Percentiles rank a stretch among this genome's conserved stretches.
Evolutionary conservation across 2,797 vertebrate genomes (phyloP).

Genomic region (Knipowitschia caucasica): DNA sequence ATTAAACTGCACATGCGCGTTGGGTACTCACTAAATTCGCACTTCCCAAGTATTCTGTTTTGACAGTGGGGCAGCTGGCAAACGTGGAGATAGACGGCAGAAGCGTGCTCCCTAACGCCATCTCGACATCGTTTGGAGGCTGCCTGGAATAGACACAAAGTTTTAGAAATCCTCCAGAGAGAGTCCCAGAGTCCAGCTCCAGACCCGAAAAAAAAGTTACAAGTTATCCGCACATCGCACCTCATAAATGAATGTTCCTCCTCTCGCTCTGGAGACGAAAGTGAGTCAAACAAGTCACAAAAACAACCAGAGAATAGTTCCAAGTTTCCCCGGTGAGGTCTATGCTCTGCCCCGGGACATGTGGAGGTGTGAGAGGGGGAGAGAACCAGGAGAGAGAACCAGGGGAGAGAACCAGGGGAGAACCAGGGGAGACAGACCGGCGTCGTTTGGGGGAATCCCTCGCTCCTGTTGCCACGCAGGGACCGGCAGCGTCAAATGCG

Average conservation of each 20-base stretch:
- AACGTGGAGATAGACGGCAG: constrained; percentile 95
- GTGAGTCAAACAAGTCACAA: neutral
- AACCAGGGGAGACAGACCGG: constrained; percentile 47
- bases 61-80: constrained; percentile 80
- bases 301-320: neutral
- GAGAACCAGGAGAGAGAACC: no score
- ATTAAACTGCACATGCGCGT: neutral
- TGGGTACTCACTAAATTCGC: constrained; percentile 83
- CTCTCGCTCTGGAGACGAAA: constrained; percentile 5
- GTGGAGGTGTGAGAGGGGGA: constrained; percentile 31
- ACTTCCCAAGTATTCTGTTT: constrained; percentile 82
- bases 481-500: constrained; percentile 71
- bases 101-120: constrained; percentile 92
- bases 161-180: constrained; percentile 44
- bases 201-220: constrained; percentile 1
- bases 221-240: constrained; percentile 58
- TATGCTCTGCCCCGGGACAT: constrained; percentile 51
- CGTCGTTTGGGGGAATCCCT: constrained; percentile 68
- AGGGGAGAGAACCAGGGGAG: no score
- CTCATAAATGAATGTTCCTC: constrained; percentile 64
- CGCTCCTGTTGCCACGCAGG: constrained; percentile 60
- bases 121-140: constrained; percentile 91
- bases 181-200: constrained; percentile 29
- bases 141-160: constrained; percentile 76
- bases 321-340: neutral